phyloP scores from a whole-genome alignment of 2,113 vertebrate species.

The Trachemys scripta region DNA sequence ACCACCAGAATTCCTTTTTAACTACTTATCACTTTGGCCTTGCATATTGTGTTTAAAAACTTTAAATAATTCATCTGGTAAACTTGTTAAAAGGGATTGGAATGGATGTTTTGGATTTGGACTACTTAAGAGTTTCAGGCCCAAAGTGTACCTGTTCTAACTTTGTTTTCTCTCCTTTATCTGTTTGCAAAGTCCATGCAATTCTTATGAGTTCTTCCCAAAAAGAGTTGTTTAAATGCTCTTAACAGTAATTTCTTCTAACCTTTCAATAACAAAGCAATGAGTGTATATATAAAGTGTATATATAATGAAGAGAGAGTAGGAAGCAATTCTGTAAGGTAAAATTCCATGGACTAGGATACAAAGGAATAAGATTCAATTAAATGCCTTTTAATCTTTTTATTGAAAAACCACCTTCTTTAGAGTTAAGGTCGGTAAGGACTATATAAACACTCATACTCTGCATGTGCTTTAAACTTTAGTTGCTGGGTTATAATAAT shows the following conservation, averaged over 20 bases:
- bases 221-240: neutral
- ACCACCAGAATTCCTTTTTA: neutral
- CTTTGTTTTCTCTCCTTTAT: fast-evolving
- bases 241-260: neutral
- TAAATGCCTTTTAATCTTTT: neutral
- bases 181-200: neutral
- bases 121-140: neutral
- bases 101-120: neutral
- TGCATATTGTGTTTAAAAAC: neutral
- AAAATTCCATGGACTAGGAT: neutral
- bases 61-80: neutral
- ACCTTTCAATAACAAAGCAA: fast-evolving
- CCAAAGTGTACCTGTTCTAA: neutral
- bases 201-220: neutral
- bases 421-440: neutral
- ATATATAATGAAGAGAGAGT: neutral
- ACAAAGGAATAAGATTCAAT: neutral
- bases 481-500: neutral
- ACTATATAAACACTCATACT: neutral
- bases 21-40: neutral
- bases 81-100: neutral
- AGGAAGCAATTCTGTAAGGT: neutral
- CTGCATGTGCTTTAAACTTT: neutral
- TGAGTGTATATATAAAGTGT: neutral
- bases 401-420: neutral